A percentile compares a stretch with the other conserved stretches of the same genome.
Conservation (phyloP, 1,140 invertebrate genomes). For the Nixonia krombeini region DNA sequence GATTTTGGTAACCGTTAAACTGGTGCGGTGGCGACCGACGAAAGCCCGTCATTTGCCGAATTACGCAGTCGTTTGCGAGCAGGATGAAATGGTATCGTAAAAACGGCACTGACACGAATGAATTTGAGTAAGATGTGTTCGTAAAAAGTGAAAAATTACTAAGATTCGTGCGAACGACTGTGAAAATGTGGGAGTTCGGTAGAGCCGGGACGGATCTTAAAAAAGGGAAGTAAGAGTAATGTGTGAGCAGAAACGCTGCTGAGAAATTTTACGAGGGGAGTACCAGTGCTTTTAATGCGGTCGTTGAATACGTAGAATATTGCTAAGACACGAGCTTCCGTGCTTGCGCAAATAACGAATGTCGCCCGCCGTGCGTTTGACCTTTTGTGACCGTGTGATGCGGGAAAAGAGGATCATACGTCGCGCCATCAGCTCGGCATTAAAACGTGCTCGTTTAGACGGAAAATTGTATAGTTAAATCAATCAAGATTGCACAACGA, state of each 20-base stretch:
- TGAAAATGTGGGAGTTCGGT: conserved; percentile 38
- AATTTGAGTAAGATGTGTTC: conserved; percentile 2
- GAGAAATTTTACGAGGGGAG: conserved; percentile 40
- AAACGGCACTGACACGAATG: conserved; percentile 7
- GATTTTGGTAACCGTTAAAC: too few relatives aligned
- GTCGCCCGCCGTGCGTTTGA: conserved; percentile 26
- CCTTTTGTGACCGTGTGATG: conserved; percentile 9
- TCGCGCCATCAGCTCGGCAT: too few relatives aligned
- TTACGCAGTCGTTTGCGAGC: too few relatives aligned
- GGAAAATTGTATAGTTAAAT: too few relatives aligned
- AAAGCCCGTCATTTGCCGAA: too few relatives aligned
- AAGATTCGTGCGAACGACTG: conserved; percentile 29
- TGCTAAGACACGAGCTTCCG: conserved; percentile 35
- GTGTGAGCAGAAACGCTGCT: conserved; percentile 30
- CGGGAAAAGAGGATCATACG: too few relatives aligned
- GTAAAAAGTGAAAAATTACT: conserved; percentile 45
- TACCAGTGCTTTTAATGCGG: conserved; percentile 35
- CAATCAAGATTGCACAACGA: too few relatives aligned
- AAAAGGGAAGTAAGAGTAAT: conserved; percentile 45
- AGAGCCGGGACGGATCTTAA: conserved; percentile 44
- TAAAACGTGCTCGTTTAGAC: too few relatives aligned
- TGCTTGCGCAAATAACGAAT: conserved; percentile 24
- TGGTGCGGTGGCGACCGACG: too few relatives aligned
- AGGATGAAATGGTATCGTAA: too few relatives aligned
- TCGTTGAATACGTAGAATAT: conserved; percentile 41